Evolutionary conservation across 2,797 vertebrate species (phyloP), one percentile per base, ranked within the genome.

Genomic region (Rhabdomys pumilio): DNA sequence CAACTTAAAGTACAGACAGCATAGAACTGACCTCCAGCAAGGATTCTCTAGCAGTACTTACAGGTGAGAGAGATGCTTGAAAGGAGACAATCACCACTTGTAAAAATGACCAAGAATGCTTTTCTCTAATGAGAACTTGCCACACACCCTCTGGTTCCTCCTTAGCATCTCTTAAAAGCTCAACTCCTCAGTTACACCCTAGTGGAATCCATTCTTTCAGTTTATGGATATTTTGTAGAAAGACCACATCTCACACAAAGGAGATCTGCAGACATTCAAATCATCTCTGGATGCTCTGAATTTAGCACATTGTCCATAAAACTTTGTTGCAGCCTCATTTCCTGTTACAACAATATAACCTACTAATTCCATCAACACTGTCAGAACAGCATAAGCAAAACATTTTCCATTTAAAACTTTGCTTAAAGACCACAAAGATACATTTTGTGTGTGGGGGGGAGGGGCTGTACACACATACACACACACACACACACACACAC

Each of bases 321-420:
- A 41, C 41, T 34, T 20, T 65, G 20, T 6, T 69, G 8, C 11
- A 87, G 24, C 3, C 41, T 97, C 24, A 26, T 69, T 90, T 83
- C 67, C 61, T 93, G 14, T 14, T 63, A 67, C 69, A 86, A 24
- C 17, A 89, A 55, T 14, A 85, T 87, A 88, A 93, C 72, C 90
- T 97, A 89, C 65, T 96, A 34, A 41, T 19, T 82, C 59, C 24
- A 81, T 75, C 24, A 97, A 89, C 93, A 47, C 95, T 93, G 96
- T 84, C 93, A 41, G 63, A 80, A 38, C 63, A 89, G 29, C 89
- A 47, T 24, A 72, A 97, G 90, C 41, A 90, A 53, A 19, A 89
- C 7, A 9, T n/a, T 82, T 94, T 88, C 69, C 11, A 53, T 95
- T 3, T 26, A 17, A 17, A 75, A 34, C 47, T 47, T 50, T 95